Percentiles rank a stretch among this genome's conserved stretches.
These are phyloP conservation scores for Leptestheria dahalacensis DNA, from an alignment of 1,140 invertebrate species.

Conservation along the genomic window DNA sequence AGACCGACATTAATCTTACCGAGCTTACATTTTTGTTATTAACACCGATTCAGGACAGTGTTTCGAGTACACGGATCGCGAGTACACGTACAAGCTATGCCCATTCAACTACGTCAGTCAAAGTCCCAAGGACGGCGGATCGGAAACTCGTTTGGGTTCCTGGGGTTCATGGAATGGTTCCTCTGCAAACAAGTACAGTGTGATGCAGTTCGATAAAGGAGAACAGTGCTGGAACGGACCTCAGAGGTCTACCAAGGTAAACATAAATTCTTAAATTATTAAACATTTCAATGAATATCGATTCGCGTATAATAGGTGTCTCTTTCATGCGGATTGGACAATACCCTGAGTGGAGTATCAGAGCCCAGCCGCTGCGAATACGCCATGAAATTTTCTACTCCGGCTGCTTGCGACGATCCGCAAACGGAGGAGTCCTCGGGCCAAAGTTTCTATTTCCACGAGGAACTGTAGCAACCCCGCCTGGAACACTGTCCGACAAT, in stretches of 20 bases:
- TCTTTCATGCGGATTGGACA: constrained; percentile 71
- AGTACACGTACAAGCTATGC: constrained; percentile 91
- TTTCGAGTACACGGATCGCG: constrained; percentile 77
- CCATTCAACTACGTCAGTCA: constrained; percentile 81
- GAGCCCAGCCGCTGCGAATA: constrained; percentile 97
- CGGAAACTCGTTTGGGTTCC: constrained; percentile 63
- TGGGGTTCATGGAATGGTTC: constrained; percentile 78
- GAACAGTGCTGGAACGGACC: constrained; percentile 97
- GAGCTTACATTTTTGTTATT: too few relatives aligned
- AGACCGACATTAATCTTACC: too few relatives aligned
- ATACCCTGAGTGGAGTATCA: constrained; percentile 57
- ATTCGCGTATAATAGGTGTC: constrained; percentile 38
- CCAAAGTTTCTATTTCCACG: constrained; percentile 30
- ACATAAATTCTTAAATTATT: constrained; percentile 10
- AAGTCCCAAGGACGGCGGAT: constrained; percentile 64
- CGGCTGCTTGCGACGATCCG: constrained; percentile 56
- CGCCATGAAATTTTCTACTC: constrained; percentile 71
- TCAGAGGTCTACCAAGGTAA: constrained; percentile 55
- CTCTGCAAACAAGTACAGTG: constrained; percentile 55
- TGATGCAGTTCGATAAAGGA: constrained; percentile 75
- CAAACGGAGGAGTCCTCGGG: constrained; percentile 17
- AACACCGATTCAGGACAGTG: constrained; percentile 43
- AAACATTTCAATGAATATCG: not conserved
- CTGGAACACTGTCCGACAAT: too few relatives aligned
- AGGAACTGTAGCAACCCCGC: constrained; percentile 45